phyloP scores from a whole-genome alignment of 2,888 invertebrate species.

The Cenopis cana region DNA sequence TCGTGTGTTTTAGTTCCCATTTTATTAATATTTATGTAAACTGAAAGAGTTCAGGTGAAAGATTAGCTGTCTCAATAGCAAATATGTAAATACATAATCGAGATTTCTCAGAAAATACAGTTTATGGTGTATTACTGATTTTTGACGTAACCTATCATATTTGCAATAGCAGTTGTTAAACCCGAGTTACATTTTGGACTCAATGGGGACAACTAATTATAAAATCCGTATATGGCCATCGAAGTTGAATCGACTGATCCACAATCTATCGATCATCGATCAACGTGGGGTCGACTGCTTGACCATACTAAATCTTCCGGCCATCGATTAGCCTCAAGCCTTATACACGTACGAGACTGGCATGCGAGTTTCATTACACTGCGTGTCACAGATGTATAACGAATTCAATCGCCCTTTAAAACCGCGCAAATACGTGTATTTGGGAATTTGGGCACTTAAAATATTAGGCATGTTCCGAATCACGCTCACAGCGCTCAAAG shows the following conservation, averaged over 20 bases:
- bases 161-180: neutral
- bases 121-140: neutral
- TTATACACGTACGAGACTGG: no score
- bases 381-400: no score
- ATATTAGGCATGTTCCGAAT: no score
- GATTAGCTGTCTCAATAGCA: neutral
- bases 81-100: constrained; percentile 8
- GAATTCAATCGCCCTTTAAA: no score
- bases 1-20: neutral
- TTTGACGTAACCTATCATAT: neutral
- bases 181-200: neutral
- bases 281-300: neutral
- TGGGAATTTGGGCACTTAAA: no score
- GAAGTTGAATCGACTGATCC: neutral
- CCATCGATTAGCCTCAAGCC: neutral
- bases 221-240: no score
- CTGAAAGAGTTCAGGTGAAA: neutral
- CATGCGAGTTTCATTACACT: no score
- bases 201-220: neutral
- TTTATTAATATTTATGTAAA: neutral
- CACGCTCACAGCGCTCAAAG: no score
- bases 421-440: no score
- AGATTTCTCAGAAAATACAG: constrained; percentile 1
- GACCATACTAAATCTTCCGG: no score
- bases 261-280: neutral